Base-by-base conservation (phyloP, 2,888 invertebrate genomes). In the Dexiosoma caninum region DNA sequence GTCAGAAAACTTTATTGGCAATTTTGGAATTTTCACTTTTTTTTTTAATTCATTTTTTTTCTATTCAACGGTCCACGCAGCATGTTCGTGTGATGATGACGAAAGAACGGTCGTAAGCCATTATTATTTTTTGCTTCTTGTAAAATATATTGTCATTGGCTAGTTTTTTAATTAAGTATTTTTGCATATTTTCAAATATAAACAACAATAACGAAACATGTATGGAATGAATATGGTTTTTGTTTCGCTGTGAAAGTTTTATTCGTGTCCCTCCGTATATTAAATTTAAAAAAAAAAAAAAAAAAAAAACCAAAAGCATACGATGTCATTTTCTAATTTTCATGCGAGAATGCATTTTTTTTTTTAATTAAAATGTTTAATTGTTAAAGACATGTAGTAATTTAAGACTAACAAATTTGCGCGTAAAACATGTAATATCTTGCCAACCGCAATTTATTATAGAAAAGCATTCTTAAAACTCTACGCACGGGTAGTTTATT, bases 301-400 rank as follows among this genome's bases (percentile, higher is more conserved):
- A n/a, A n/a, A n/a, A n/a, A n/a, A n/a, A n/a, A n/a, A n/a, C n/a
- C 12, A 16, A 46, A 27, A 27, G 27, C 46, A 23, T 55, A 27
- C n/a, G 8, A 46, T 57, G n/a, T 21, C 37, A 42, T 57, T 23
- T 30, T 55, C 14, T 74, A 74, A 64, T 74, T 74, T 74, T 66
- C 66, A 74, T 66, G 74, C 74, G 66, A 74, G 74, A 74, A 46
- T 66, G 57, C 55, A 3, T 74, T 57, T 37, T 66, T 6, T 57
- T 27, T 64, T 55, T 74, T 27, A 27, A 27, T 3, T 49, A 40
- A 42, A 60, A 51, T 71, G 4, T 51, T 6, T 12, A 37, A 5
- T 46, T 37, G 55, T 32, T 10, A 62, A 32, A 21, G 16, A 27
- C 3, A 32, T 8, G 21, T 21, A 0, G 71, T 35, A 72, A 72